Conservation (phyloP, 2,888 invertebrate genomes). For the Philopedon plagiatum region DNA sequence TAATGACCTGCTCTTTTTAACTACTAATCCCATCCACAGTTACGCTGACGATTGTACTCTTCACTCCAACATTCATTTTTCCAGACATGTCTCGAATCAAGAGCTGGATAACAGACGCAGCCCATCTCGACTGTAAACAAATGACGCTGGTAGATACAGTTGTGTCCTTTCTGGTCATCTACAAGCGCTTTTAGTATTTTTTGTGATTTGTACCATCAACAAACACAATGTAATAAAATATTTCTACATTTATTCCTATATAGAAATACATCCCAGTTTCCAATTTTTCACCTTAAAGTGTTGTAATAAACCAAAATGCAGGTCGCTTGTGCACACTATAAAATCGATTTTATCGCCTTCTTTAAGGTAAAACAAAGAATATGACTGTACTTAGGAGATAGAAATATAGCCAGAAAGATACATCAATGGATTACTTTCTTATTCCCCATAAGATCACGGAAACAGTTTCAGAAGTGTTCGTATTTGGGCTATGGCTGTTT, state of each 20-base stretch:
- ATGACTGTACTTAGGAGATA: slow-evolving; percentile 1
- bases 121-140: too few species aligned
- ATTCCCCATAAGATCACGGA: slow-evolving; percentile 11
- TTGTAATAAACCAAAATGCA: slow-evolving; percentile 6
- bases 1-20: too few species aligned
- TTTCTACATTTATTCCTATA: background rate
- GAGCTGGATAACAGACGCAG: too few species aligned
- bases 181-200: background rate
- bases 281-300: background rate
- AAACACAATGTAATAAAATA: background rate
- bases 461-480: slow-evolving; percentile 2
- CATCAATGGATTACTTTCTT: background rate
- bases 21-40: too few species aligned
- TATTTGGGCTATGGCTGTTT: background rate
- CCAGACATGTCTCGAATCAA: too few species aligned
- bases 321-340: background rate
- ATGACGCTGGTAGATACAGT: too few species aligned
- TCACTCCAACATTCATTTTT: too few species aligned
- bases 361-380: background rate
- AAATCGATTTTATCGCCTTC: slow-evolving; percentile 6
- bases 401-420: slow-evolving; percentile 6
- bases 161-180: too few species aligned
- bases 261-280: background rate
- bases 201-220: background rate
- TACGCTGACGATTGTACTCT: too few species aligned